Evolutionary conservation across 2,888 invertebrate species (phyloP), one percentile per base, ranked within the genome.

Genomic region (Apocheima hispidaria): DNA sequence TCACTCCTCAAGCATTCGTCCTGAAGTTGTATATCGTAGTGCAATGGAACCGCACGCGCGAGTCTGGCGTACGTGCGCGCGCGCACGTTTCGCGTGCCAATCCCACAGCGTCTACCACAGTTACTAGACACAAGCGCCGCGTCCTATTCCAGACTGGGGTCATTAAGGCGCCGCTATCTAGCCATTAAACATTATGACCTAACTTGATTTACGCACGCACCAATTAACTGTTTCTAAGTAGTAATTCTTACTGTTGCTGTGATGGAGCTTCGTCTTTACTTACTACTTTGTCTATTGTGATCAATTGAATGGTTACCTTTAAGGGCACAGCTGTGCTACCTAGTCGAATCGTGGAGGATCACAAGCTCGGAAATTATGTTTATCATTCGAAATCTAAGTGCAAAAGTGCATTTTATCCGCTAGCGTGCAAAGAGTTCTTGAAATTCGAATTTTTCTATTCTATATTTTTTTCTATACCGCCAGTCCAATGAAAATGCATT

Each of bases 41-140:
- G 6, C 66, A 84, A 69, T 74, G 91, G 71, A 73, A 20, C 69
- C 76, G 70, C 72, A 58, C 69, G 18, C 69, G 16, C 68, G 55
- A 68, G 71, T 74, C 26, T 90, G 91, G 91, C 90, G 80, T 92
- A 91, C 91, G 91, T 90, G 91, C 87, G 74, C 80, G 23, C 58
- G 68, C 79, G 84, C 91, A 90, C 89, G 90, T 88, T 70, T 71
- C 63, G 60, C 73, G 66, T 72, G 38, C 44, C 48, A 16, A 20
- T 33, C 18, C 35, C 60, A 54, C 60, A 60, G 58, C 6, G 4
- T 40, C 28, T n/a, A 9, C 6, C 35, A 41, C 20, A 60, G 54
- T 49, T 18, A 53, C 33, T 20, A n/a, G n/a, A 6, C n/a, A 28
- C 28, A 66, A 73, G 71, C 75, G 74, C 76, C 75, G 72, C 72